Evolutionary conservation across 2,113 vertebrate genomes (phyloP).

Genomic region (Oriolus oriolus): DNA sequence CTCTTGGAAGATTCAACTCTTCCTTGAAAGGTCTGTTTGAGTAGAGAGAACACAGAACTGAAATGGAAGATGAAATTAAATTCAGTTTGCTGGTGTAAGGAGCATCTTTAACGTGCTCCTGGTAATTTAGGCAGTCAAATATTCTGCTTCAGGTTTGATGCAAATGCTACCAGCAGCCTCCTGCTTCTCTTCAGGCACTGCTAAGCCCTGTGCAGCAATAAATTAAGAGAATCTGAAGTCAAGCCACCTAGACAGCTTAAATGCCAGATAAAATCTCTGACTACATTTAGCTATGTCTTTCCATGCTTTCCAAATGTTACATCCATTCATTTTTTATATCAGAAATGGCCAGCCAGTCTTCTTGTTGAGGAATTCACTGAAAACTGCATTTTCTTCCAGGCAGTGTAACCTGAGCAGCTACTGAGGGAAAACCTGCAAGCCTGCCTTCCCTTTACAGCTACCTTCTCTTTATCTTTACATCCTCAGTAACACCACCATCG

Average conservation of each 20-base stretch:
- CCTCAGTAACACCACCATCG: background rate
- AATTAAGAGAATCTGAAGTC: background rate
- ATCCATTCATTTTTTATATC: background rate
- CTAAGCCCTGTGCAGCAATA: background rate
- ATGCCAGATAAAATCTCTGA: background rate
- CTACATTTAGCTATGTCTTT: background rate
- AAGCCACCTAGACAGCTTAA: background rate
- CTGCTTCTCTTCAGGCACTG: background rate
- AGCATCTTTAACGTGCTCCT: background rate
- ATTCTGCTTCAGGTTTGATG: background rate
- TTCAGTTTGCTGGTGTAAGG: background rate
- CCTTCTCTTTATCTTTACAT: background rate
- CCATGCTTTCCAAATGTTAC: background rate
- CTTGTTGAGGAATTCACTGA: background rate
- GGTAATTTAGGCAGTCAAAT: background rate
- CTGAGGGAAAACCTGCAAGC: background rate
- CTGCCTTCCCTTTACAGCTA: background rate
- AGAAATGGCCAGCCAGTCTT: background rate
- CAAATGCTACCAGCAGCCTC: background rate
- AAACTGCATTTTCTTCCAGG: background rate
- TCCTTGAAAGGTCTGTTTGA: background rate
- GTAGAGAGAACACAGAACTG: background rate
- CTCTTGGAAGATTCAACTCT: background rate
- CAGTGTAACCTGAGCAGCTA: background rate
- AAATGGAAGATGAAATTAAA: background rate